Base-by-base conservation (phyloP, 1,140 invertebrate species). In the Cepaea nemoralis region DNA sequence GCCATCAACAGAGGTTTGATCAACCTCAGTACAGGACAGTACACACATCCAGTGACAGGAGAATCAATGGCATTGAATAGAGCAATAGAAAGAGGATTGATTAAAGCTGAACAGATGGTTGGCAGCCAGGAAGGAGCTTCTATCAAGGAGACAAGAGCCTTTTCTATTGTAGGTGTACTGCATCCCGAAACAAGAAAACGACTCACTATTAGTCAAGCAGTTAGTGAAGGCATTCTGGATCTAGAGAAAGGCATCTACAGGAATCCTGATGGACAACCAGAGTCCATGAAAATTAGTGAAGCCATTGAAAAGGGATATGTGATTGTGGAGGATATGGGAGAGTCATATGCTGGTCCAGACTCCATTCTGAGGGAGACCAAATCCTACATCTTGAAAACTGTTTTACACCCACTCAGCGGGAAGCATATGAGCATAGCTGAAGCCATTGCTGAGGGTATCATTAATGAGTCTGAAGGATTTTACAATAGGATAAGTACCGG, bases 191-290 rank as follows among this genome's bases (percentile, higher is more conserved):
- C 94, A 83, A 96, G 96, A 78, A 94, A 97, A 85, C 91, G 93
- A 12, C 86, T 99, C 0, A 95, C 93, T 33, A 95, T 98, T 16
- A 94, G 94, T 45, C 94, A 98, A 91, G 97, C 97, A 0, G 93
- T 98, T 1, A 93, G 95, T 77, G 93, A 95, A 85, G 96, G 96
- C 70, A 93, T 99, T 79, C 91, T 99, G 80, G 96, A 99, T 92
- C 93, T 94, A 19, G 93, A 94, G 0, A 94, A 94, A 83, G 96
- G 96, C 14, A 50, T 88, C 0, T 92, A 92, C 69, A 77, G 86
- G 81, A 86, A 84, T 22, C n/a, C 84, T 59, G 87, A 90, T 80
- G 88, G 87, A 35, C 84, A 83, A 80, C 59, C 77, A 48, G 63
- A 80, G 59, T 69, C 78, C 33, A 87, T 99, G 1, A 95, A 93